Percentiles rank a stretch among this genome's conserved stretches.
phyloP scores from a whole-genome alignment of 1,140 invertebrate genomes.

The Bradynema listronoti region DNA sequence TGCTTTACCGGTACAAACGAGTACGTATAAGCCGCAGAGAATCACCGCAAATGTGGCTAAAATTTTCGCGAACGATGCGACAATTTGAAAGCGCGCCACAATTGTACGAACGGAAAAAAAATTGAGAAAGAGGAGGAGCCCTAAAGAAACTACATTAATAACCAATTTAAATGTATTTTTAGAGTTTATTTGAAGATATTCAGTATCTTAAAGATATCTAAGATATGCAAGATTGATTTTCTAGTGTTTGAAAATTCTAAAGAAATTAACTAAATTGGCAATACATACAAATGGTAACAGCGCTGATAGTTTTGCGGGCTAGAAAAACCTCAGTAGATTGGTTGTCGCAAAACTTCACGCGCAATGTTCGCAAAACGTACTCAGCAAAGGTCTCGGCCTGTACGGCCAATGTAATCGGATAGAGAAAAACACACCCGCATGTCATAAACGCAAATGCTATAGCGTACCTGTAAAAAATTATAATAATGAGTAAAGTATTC shows the following conservation, averaged over 20 bases:
- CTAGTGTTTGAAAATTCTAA: too few species aligned
- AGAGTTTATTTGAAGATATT: too few species aligned
- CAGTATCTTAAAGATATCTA: too few species aligned
- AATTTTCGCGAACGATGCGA: slow-evolving; percentile 41
- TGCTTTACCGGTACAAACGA: slow-evolving; percentile 40
- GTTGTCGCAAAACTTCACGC: slow-evolving; percentile 22
- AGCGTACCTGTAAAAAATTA: slow-evolving; percentile 16
- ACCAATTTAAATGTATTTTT: too few species aligned
- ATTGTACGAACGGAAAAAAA: slow-evolving; percentile 45
- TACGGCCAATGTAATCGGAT: slow-evolving; percentile 36
- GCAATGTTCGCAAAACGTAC: slow-evolving; percentile 27
- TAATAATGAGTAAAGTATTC: too few species aligned
- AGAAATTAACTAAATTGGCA: too few species aligned
- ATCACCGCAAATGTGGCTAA: slow-evolving; percentile 44
- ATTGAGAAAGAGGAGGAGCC: slow-evolving; percentile 30
- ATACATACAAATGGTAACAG: too few species aligned
- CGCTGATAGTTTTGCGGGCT: too few species aligned
- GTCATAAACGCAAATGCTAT: slow-evolving; percentile 38
- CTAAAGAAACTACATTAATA: too few species aligned
- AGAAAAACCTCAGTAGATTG: too few species aligned
- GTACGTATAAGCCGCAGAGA: slow-evolving; percentile 33
- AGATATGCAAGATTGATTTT: too few species aligned
- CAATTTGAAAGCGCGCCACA: slow-evolving; percentile 41
- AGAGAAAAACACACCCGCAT: slow-evolving; percentile 34
- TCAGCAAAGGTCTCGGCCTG: slow-evolving; percentile 33